Percentiles rank a stretch among this genome's conserved stretches.
phyloP scores from a whole-genome alignment of 1,140 invertebrate genomes.

The Campoletis sonorensis region DNA sequence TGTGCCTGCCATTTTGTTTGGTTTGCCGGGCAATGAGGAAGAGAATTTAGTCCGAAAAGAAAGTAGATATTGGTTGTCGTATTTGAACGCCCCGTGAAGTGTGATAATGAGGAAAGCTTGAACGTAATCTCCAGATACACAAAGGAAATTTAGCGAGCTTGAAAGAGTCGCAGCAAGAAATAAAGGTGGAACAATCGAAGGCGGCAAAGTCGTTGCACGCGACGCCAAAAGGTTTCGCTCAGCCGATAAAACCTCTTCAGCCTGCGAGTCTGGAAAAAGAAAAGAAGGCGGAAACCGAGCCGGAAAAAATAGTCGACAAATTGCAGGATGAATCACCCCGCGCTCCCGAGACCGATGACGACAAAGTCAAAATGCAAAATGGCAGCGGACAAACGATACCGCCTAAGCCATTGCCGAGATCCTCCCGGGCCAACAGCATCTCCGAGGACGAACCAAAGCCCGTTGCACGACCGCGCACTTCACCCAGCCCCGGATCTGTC shows the following conservation, averaged over 20 bases:
- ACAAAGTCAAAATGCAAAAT: slow-evolving; percentile 70
- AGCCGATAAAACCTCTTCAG: slow-evolving; percentile 59
- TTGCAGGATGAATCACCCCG: slow-evolving; percentile 30
- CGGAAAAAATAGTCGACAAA: slow-evolving; percentile 52
- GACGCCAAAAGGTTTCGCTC: slow-evolving; percentile 67
- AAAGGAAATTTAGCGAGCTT: slow-evolving; percentile 73
- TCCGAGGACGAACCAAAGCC: slow-evolving; percentile 83
- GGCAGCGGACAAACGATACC: slow-evolving; percentile 73
- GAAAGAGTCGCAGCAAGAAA: slow-evolving; percentile 70
- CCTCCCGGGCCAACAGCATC: slow-evolving; percentile 81
- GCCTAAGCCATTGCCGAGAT: slow-evolving; percentile 86
- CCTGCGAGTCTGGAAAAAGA: slow-evolving; percentile 62
- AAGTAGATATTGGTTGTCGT: slow-evolving; percentile 12
- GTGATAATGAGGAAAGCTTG: slow-evolving; percentile 37
- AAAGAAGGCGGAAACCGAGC: slow-evolving; percentile 54
- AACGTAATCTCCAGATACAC: slow-evolving; percentile 70
- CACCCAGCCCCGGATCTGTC: slow-evolving; percentile 76
- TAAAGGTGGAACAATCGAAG: slow-evolving; percentile 68
- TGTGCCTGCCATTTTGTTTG: not conserved
- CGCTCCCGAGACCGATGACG: slow-evolving; percentile 51
- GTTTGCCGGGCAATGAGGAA: not conserved
- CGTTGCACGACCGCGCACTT: slow-evolving; percentile 84
- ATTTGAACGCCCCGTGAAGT: not conserved
- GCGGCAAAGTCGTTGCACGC: slow-evolving; percentile 64
- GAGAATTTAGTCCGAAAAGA: not conserved